Conservation (phyloP, 2,888 invertebrate species). For the Beris chalybata region DNA sequence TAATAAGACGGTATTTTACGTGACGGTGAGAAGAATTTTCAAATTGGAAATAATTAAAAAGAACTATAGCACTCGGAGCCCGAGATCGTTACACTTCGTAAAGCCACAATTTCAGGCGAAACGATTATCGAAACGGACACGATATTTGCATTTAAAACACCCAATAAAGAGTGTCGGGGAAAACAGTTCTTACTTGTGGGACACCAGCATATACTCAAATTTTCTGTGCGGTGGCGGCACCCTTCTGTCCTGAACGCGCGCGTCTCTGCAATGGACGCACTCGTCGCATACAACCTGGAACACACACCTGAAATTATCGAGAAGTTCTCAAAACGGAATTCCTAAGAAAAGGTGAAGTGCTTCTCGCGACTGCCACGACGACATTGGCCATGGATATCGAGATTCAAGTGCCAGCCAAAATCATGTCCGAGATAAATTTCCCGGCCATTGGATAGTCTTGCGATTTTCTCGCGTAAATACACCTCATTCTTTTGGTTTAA, state of each 20-base stretch:
- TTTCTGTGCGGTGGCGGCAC: background rate
- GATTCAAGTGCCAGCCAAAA: too few species aligned
- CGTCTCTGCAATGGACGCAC: too few species aligned
- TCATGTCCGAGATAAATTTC: too few species aligned
- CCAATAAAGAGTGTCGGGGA: conserved; percentile 31
- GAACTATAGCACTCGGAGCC: background rate
- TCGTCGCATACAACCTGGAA: too few species aligned
- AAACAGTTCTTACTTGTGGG: conserved; percentile 13
- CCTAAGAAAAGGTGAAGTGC: conserved; percentile 3
- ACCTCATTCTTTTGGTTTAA: too few species aligned
- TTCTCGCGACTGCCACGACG: background rate
- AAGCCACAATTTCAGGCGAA: conserved; percentile 8
- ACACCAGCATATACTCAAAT: background rate
- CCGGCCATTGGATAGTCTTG: too few species aligned
- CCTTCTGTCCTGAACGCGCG: too few species aligned
- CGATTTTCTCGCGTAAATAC: too few species aligned
- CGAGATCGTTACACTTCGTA: background rate
- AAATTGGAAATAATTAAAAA: conserved; percentile 1
- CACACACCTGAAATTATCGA: conserved; percentile 3
- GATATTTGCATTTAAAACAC: conserved; percentile 37
- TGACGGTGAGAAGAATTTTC: background rate
- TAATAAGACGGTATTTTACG: background rate
- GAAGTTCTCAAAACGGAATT: background rate
- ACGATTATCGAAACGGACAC: conserved; percentile 32
- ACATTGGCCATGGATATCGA: too few species aligned